phyloP scores from a whole-genome alignment of 2,888 invertebrate species.

The Torymus aiolomorphi region DNA sequence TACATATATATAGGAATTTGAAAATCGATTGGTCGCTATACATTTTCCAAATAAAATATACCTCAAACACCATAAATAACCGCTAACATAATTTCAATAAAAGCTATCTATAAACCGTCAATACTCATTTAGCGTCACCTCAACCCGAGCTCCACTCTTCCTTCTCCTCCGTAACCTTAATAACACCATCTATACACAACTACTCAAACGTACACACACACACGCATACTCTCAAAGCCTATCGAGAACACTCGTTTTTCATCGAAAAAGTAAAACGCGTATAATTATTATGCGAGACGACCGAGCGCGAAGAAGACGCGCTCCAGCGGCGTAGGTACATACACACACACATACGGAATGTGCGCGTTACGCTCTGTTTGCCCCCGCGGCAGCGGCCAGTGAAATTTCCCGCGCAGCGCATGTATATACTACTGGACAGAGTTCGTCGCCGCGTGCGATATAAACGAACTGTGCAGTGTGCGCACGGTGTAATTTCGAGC shows the following conservation, averaged over 20 bases:
- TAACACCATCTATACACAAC: not conserved
- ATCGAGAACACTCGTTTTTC: not conserved
- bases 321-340: not conserved
- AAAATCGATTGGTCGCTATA: too few relatives aligned
- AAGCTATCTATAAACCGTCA: too few relatives aligned
- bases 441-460: too few relatives aligned
- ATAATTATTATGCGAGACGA: conserved; percentile 11
- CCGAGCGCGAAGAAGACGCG: not conserved
- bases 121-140: too few relatives aligned
- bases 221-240: not conserved
- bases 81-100: too few relatives aligned
- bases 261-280: not conserved
- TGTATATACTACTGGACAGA: too few relatives aligned
- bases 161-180: not conserved
- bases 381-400: not conserved
- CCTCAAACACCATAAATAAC: too few relatives aligned
- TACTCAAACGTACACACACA: too few relatives aligned
- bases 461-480: too few relatives aligned
- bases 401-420: conserved; percentile 34
- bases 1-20: too few relatives aligned
- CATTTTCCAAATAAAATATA: too few relatives aligned
- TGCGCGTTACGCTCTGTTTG: conserved; percentile 40
- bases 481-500: too few relatives aligned
- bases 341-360: conserved; percentile 26
- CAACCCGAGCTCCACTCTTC: not conserved